Evolutionary conservation across 1,140 invertebrate species (phyloP), one percentile per base, ranked within the genome.

Genomic region (Thaumetopoea pityocampa): DNA sequence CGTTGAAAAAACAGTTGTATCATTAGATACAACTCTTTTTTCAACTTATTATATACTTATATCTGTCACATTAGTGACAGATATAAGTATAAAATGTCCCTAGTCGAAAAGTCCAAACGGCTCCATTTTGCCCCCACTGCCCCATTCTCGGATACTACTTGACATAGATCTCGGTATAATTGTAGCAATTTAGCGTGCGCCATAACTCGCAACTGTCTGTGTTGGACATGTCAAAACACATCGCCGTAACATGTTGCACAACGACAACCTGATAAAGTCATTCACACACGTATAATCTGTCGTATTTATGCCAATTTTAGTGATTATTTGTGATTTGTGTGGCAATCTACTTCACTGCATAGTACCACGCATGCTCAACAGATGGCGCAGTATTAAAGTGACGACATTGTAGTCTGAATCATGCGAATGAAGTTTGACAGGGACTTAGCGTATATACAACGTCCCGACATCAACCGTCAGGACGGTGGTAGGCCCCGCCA

Each of bases 101-200:
- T 9, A 16, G 14, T 17, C 22, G 17, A 6, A 29, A 16, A 14
- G 27, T 6, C 10, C 26, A 23, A 17, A 30, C 23, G n/a, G 12
- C 18, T 22, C 33, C 33, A 23, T 17, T 11, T 18, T 8, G 27
- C 47, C 59, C 59, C 45, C 35, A 6, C 15, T 27, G 51, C 56
- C 70, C 26, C 55, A 11, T 35, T n/a, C 40, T 34, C 49, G 30
- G 33, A 58, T 54, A 54, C 63, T 29, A 59, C 54, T 71, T 76
- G 71, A 73, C 74, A 79, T 64, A 79, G 51, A 67, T 79, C 61
- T 54, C 23, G 36, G 51, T 67, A 66, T 80, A 77, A 80, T 80
- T 74, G 66, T 65, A 63, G 66, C 67, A 66, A 77, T 77, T 70
- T 60, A 52, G 54, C 41, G 47, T 48, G n/a, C n/a, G n/a, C n/a